phyloP scores from a whole-genome alignment of 2,113 vertebrate genomes.

The Prionailurus viverrinus region DNA sequence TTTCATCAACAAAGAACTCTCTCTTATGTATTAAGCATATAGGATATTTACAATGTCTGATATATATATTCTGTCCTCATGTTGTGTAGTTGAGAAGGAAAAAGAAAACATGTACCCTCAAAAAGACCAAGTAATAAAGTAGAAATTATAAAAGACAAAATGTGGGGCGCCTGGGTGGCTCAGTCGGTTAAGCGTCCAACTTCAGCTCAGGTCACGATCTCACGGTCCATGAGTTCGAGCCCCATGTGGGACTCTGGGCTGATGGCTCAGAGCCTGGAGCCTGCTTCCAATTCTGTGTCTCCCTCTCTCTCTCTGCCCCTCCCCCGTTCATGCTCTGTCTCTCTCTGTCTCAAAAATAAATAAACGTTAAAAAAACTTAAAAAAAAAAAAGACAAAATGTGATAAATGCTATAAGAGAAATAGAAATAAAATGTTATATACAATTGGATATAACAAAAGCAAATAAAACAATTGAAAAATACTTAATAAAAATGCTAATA shows the following conservation, averaged over 20 bases:
- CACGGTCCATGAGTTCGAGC: too few species aligned
- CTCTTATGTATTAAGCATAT: neutral
- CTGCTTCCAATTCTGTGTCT: too few species aligned
- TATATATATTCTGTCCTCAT: neutral
- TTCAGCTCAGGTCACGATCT: too few species aligned
- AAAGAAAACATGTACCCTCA: neutral
- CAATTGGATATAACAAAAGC: neutral
- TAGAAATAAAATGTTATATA: slow-evolving; percentile 36
- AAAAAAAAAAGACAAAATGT: neutral
- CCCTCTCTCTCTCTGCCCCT: too few species aligned
- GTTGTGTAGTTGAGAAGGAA: slow-evolving; percentile 11
- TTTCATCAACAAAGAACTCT: slow-evolving; percentile 35
- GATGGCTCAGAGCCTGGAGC: too few species aligned
- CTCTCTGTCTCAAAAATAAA: too few species aligned
- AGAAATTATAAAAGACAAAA: slow-evolving; percentile 53
- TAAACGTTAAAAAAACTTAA: too few species aligned
- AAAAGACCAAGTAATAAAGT: slow-evolving; percentile 6
- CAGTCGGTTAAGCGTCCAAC: too few species aligned
- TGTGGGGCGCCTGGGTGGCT: neutral
- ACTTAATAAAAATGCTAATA: slow-evolving; percentile 46
- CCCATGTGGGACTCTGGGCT: too few species aligned
- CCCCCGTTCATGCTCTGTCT: too few species aligned
- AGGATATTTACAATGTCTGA: slow-evolving; percentile 24
- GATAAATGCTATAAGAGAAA: neutral
- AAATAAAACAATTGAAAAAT: slow-evolving; percentile 42